Evolutionary conservation across 2,113 vertebrate species (phyloP).

Genomic region (Ibidorhyncha struthersii): DNA sequence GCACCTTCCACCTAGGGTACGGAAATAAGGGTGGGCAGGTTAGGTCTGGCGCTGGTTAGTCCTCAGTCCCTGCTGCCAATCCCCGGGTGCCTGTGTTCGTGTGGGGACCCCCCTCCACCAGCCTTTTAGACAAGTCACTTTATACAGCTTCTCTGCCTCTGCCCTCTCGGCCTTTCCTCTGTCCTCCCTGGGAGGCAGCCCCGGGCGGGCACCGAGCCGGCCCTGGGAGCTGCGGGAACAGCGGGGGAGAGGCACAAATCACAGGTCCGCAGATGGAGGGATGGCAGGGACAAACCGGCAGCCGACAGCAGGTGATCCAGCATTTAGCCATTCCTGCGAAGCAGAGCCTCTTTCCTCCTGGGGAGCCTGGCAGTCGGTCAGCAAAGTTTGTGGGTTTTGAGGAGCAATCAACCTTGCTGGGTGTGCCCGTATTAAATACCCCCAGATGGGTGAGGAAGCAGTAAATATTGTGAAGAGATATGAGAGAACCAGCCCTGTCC

Average conservation of each 20-base stretch:
- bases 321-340: neutral
- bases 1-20: neutral
- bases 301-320: accelerated
- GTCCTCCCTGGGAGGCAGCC: accelerated
- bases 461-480: neutral
- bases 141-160: neutral
- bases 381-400: neutral
- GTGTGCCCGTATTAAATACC: neutral
- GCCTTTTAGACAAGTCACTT: neutral
- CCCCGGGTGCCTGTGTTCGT: accelerated
- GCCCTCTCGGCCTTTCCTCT: neutral
- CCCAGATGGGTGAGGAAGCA: neutral
- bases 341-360: accelerated
- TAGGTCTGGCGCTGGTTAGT: neutral
- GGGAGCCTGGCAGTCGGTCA: neutral
- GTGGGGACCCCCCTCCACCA: accelerated
- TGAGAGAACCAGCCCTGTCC: too few relatives aligned
- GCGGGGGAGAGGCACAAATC: neutral
- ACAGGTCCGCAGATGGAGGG: accelerated
- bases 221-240: neutral
- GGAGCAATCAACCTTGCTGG: neutral
- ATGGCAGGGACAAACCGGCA: neutral
- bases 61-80: accelerated
- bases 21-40: neutral
- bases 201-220: neutral